Evolutionary conservation across 1,140 invertebrate genomes (phyloP).

Genomic region (Theocolax elegans): DNA sequence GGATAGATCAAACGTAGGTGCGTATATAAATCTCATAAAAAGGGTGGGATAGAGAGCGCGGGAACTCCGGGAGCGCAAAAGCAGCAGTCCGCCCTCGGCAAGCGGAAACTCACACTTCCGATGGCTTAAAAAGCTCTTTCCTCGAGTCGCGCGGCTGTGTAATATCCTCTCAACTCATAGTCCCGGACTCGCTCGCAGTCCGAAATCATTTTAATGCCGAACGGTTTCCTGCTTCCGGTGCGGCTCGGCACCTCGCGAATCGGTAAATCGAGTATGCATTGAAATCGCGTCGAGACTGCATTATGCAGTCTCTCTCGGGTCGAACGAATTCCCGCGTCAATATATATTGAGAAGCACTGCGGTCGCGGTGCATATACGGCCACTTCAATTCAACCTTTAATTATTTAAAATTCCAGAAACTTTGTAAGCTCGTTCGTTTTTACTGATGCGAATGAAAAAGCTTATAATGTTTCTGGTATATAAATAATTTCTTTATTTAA

Average conservation of each 20-base stretch:
- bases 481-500: too few species aligned
- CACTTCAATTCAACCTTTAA: not conserved
- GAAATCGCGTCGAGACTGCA: constrained; percentile 23
- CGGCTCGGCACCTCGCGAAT: not conserved
- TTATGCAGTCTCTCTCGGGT: constrained; percentile 19
- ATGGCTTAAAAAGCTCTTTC: constrained; percentile 24
- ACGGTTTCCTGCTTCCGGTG: constrained; percentile 6
- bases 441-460: too few species aligned
- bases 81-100: not conserved
- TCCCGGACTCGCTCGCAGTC: not conserved
- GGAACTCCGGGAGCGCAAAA: too few species aligned
- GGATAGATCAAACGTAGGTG: too few species aligned
- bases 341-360: not conserved
- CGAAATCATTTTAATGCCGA: constrained; percentile 35
- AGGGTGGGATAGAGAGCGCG: too few species aligned
- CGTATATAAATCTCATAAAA: too few species aligned
- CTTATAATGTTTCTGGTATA: too few species aligned
- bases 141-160: not conserved
- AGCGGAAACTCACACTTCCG: not conserved
- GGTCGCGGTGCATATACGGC: not conserved
- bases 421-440: too few species aligned
- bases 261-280: constrained; percentile 32
- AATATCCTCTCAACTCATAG: not conserved
- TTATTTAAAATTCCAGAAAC: not conserved
- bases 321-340: not conserved